Base-by-base conservation (phyloP, 2,888 invertebrate genomes). In the Hirtodrosophila cameraria region DNA sequence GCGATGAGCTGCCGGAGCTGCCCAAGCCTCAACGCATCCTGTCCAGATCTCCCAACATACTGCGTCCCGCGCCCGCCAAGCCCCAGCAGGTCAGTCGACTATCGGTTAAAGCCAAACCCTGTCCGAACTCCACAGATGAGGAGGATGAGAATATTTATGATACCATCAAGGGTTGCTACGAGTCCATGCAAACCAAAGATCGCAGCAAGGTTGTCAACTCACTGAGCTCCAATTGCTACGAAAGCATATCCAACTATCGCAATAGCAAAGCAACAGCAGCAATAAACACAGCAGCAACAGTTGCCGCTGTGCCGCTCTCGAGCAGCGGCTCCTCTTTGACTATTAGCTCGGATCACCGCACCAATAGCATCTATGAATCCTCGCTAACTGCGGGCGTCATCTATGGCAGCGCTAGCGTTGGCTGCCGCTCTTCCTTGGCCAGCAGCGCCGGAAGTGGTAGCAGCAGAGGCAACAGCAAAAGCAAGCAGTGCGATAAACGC, bases 81-180 rank as follows among this genome's bases (percentile, higher is more conserved):
- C 82, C 77, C 4, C 13, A 39, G 0, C 45, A 54, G 6, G 12
- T 50, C 1, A 68, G 52, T 12, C 28, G 48, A 8, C 20, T 42
- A 1, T 7, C 25, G 2, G 16, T 8, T 39, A 36, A 36, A 18
- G 9, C 15, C 1, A 25, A 35, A 6, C 1, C 23, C 1, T 35
- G 33, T 0, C 49, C 39, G 0, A 30, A 15, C 1, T 52, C 60
- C 2, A 60, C 84, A 9, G 73, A 67, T 11, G 82, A 76, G 31
- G 83, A 80, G 12, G 92, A 90, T 13, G 93, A 93, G 68, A 93
- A 93, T 74, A 94, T 94, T 65, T 94, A 94, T 73, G 93, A 93
- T 64, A 93, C 93, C 1, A 93, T 94, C 60, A 94, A 93, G 76
- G 92, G 93, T 25, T 88, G 88, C 61, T 90, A 90, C 50, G 91